Evolutionary conservation across 2,113 vertebrate genomes (phyloP).

Genomic region (Saimiri boliviensis): DNA sequence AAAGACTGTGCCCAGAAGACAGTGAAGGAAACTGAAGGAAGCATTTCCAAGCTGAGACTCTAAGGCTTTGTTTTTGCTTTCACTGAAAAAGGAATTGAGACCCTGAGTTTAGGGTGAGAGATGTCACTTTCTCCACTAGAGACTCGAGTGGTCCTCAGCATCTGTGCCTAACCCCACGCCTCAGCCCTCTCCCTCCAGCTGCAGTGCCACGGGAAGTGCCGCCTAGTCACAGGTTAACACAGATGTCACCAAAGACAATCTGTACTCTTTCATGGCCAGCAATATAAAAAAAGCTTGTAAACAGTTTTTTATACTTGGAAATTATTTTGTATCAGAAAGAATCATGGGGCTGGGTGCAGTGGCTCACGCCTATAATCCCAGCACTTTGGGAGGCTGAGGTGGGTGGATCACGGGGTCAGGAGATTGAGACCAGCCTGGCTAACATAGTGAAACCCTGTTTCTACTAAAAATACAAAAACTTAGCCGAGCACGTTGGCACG

Average conservation of each 20-base stretch:
- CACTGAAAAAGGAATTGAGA: neutral
- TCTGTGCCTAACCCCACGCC: neutral
- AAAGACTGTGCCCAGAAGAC: neutral
- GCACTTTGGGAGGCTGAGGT: no score
- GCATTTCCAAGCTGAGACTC: neutral
- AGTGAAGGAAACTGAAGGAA: neutral
- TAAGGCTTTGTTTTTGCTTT: neutral
- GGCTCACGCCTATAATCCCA: no score
- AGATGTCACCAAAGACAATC: neutral
- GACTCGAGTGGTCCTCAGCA: neutral
- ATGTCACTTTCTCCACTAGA: neutral
- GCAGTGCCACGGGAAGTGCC: neutral
- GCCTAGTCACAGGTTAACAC: neutral
- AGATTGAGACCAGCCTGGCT: no score
- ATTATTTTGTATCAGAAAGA: slow-evolving; percentile 7
- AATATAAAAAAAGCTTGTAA: neutral
- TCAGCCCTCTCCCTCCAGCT: neutral
- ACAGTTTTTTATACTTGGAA: neutral
- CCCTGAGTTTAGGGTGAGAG: neutral
- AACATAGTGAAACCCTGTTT: no score
- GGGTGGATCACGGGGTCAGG: no score
- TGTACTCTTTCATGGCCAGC: neutral
- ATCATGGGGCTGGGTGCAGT: neutral
- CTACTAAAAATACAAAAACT: no score
- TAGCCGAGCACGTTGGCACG: no score